Percentiles rank a stretch among this genome's conserved stretches.
These are phyloP conservation scores for Malurus leucopterus DNA, from an alignment of 2,797 vertebrate species.

Conservation along the genomic window DNA sequence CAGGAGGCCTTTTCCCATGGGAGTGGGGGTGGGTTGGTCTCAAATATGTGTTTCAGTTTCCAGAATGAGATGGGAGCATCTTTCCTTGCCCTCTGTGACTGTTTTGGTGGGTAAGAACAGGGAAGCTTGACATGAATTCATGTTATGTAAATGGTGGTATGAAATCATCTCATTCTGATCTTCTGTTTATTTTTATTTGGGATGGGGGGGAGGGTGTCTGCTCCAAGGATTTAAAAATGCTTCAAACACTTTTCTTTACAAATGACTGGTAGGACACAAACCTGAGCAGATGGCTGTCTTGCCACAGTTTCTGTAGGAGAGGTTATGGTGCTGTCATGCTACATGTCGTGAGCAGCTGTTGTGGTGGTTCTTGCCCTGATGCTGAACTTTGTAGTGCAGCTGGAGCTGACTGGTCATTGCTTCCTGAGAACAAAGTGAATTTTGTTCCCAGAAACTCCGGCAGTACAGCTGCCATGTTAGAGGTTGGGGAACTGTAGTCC, in stretches of 20 bases:
- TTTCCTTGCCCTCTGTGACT: constrained; percentile 71
- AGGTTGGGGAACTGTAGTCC: not conserved
- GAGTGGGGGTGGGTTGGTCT: constrained; percentile 38
- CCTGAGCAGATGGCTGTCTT: not conserved
- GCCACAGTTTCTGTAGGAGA: not conserved
- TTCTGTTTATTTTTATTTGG: constrained; percentile 75
- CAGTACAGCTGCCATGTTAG: accelerated
- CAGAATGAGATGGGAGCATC: constrained; percentile 95
- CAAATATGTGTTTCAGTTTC: constrained; percentile 2
- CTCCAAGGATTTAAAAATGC: constrained; percentile 73
- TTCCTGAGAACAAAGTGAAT: not conserved
- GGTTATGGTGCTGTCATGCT: not conserved
- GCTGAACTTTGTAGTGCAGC: not conserved
- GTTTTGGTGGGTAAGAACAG: constrained; percentile 55
- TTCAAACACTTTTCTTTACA: constrained; percentile 13
- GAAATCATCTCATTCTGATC: constrained; percentile 76
- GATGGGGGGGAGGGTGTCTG: constrained; percentile 69
- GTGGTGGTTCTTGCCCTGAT: not conserved
- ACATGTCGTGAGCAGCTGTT: not conserved
- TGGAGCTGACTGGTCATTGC: not conserved
- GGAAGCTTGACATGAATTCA: constrained; percentile 53
- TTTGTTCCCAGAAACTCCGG: not conserved
- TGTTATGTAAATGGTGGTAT: constrained; percentile 45
- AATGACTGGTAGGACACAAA: not conserved
- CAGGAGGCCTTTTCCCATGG: constrained; percentile 6